Base-by-base conservation (phyloP, 1,140 invertebrate genomes). In the Hyles vespertilio region DNA sequence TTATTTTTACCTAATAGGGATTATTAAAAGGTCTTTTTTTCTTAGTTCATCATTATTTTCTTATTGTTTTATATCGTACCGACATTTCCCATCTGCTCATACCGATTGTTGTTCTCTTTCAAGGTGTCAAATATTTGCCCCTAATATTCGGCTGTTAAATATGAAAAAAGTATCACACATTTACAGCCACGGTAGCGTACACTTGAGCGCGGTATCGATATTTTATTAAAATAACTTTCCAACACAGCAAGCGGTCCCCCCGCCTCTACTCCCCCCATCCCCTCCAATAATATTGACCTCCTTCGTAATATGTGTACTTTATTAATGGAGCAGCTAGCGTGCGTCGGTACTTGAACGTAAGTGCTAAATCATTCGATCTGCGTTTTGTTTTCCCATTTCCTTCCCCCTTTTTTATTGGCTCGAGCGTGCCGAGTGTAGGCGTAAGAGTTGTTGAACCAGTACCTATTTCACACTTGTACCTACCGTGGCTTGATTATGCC, bases 321-420 rank as follows among this genome's bases (percentile, higher is more conserved):
- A 61, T 61, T 65, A 66, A 61, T 66, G 63, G 59, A 58, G 46
- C 11, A 32, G 48, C 32, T n/a, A 50, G 48, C 22, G 48, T 5
- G 7, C 10, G 49, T 32, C 4, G 53, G 62, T 56, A 59, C 62
- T 61, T 61, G 34, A 57, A 45, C 51, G 47, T 61, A 52, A 61
- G 59, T 58, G 56, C 59, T 61, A 61, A 59, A 66, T 61, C 56
- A 61, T 61, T 61, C 51, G 56, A 58, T 63, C 56, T 51, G 10
- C 32, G 59, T 61, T 59, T 66, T 58, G 51, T 65, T 56, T 57
- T 47, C 49, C 11, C 40, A 32, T 47, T 11, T 43, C 36, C 36
- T 12, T 40, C 53, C 47, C 22, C 54, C 34, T 43, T 61, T 58
- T 65, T 61, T 65, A 65, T 65, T 52, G 46, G 46, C 44, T 34